Percentiles rank a stretch among this genome's conserved stretches.
These are phyloP conservation scores for Andrena cerasifolii DNA, from an alignment of 1,140 invertebrate genomes.

Conservation along the genomic window DNA sequence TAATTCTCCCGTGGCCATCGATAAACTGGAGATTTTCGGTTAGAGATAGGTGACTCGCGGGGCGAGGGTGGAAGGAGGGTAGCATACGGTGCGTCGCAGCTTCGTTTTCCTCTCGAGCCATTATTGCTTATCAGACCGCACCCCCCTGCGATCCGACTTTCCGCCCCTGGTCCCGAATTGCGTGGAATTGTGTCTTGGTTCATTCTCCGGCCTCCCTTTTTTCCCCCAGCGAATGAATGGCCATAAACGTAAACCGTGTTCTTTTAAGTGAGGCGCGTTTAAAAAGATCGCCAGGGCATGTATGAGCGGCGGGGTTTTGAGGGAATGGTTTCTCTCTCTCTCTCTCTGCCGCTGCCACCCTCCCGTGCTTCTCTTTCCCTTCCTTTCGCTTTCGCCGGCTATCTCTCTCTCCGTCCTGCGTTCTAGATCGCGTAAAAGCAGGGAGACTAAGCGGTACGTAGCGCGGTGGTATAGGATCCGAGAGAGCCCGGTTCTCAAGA, in stretches of 20 bases:
- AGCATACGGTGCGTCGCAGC: constrained; percentile 64
- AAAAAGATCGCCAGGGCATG: constrained; percentile 79
- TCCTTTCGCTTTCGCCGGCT: background rate
- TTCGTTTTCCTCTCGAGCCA: constrained; percentile 32
- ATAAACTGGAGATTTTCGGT: constrained; percentile 25
- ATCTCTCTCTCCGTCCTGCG: constrained; percentile 36
- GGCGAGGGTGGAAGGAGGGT: background rate
- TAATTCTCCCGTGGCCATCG: constrained; percentile 12
- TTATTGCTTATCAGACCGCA: constrained; percentile 77
- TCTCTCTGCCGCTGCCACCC: background rate
- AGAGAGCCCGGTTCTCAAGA: constrained; percentile 45
- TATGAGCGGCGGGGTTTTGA: constrained; percentile 74
- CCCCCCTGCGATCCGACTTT: constrained; percentile 36
- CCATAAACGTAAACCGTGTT: constrained; percentile 82
- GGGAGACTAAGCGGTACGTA: constrained; percentile 44
- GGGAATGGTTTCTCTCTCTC: constrained; percentile 59
- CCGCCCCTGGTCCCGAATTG: constrained; percentile 66
- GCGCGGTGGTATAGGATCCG: constrained; percentile 20
- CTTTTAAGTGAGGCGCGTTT: constrained; percentile 81
- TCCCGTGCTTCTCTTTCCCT: background rate
- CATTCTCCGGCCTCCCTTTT: constrained; percentile 26
- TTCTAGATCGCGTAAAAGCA: constrained; percentile 51
- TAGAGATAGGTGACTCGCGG: background rate
- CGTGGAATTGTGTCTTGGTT: constrained; percentile 58
- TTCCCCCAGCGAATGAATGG: constrained; percentile 74